Evolutionary conservation across 2,113 vertebrate genomes (phyloP).

Genomic region (Cisticola juncidis): DNA sequence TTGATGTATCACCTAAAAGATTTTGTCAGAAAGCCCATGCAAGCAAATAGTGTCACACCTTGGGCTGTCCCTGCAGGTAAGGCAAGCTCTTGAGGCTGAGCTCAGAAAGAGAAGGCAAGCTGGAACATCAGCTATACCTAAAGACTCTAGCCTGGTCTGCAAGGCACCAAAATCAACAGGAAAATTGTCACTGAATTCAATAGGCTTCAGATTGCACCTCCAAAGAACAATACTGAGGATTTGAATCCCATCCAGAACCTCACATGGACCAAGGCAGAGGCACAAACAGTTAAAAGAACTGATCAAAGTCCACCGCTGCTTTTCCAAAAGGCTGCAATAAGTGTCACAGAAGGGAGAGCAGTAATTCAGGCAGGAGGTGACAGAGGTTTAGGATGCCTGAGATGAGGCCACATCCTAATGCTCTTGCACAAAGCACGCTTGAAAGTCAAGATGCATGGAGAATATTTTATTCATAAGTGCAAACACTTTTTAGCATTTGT

Average conservation of each 20-base stretch:
- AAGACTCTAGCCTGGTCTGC: neutral
- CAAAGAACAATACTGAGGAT: neutral
- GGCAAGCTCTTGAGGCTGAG: neutral
- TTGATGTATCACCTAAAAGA: neutral
- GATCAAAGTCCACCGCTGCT: neutral
- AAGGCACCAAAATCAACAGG: neutral
- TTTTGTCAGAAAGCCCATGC: neutral
- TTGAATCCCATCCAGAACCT: neutral
- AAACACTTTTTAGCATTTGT: conserved; percentile 16
- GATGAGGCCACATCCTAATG: neutral
- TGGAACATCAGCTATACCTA: neutral
- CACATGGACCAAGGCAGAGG: neutral
- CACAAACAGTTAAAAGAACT: neutral
- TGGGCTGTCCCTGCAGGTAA: neutral
- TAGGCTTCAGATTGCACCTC: neutral
- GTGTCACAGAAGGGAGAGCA: neutral
- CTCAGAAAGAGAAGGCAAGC: neutral
- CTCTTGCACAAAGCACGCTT: neutral
- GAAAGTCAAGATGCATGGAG: neutral
- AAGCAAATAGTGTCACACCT: neutral
- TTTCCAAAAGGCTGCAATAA: neutral
- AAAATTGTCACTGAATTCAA: neutral
- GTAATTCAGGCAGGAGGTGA: neutral
- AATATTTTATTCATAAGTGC: conserved; percentile 17
- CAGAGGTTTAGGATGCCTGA: neutral